These are phyloP conservation scores for Sternotherus odoratus DNA, from an alignment of 2,797 vertebrate species.

Conservation along the genomic window DNA sequence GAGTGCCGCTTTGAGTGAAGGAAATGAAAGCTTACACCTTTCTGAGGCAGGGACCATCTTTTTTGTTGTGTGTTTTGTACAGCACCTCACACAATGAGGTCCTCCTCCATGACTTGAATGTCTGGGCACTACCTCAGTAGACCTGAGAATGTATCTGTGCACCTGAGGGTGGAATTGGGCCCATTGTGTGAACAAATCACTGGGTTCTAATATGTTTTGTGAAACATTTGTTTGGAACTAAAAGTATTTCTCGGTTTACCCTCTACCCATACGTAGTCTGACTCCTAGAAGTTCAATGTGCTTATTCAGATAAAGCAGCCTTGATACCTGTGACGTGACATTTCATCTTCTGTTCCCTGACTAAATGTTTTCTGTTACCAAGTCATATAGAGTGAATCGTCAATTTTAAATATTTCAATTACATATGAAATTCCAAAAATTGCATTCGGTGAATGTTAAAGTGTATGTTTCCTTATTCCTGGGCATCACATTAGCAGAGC, in stretches of 20 bases:
- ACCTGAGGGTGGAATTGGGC: neutral
- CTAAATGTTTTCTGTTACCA: neutral
- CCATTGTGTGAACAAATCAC: accelerated
- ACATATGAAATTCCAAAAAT: conserved; percentile 12
- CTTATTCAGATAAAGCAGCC: no score
- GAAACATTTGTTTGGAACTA: neutral
- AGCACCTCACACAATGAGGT: neutral
- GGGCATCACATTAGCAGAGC: neutral
- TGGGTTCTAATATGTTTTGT: accelerated
- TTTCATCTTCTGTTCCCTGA: neutral
- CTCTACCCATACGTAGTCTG: no score
- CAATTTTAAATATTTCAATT: conserved; percentile 12
- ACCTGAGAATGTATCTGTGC: accelerated
- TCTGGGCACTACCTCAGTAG: neutral
- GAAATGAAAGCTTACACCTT: neutral
- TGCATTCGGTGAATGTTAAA: neutral
- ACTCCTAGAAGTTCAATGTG: no score
- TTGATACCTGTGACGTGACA: accelerated
- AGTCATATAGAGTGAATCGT: neutral
- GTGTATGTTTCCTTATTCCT: neutral
- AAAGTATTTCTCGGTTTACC: neutral
- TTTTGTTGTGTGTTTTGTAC: neutral
- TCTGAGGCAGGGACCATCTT: neutral
- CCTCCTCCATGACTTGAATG: neutral
- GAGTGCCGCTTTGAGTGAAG: neutral